Conservation (phyloP, 2,888 invertebrate genomes). For the Torymus auratus region DNA sequence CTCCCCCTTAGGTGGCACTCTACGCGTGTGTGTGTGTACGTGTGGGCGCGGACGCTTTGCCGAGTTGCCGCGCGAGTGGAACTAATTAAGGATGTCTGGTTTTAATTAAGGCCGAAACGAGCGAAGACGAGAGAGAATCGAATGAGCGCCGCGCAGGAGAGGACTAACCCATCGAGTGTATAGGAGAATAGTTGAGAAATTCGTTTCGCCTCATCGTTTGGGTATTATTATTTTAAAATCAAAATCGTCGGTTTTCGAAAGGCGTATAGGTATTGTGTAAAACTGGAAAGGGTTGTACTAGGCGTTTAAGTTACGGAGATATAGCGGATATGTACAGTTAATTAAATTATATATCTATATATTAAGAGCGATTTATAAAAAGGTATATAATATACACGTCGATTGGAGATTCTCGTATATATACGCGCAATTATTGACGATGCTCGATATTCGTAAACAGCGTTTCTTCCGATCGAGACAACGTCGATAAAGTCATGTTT, state of each 20-base stretch:
- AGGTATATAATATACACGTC: not conserved
- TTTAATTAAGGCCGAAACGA: slow-evolving; percentile 70
- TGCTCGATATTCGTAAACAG: slow-evolving; percentile 39
- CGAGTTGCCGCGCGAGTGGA: slow-evolving; percentile 40
- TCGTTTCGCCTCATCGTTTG: too few species aligned
- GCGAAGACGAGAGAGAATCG: slow-evolving; percentile 67
- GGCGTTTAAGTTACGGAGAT: slow-evolving; percentile 36
- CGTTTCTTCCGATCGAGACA: slow-evolving; percentile 23
- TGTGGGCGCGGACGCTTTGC: slow-evolving; percentile 24
- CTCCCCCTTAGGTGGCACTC: not conserved
- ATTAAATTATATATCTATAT: slow-evolving; percentile 29
- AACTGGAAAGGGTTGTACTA: slow-evolving; percentile 10
- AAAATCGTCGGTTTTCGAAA: too few species aligned
- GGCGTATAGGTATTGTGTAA: not conserved
- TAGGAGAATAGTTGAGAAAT: too few species aligned
- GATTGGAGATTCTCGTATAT: slow-evolving; percentile 24
- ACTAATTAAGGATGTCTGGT: slow-evolving; percentile 62
- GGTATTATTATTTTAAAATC: too few species aligned
- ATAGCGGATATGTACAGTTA: slow-evolving; percentile 7
- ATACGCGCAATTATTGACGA: slow-evolving; percentile 26
- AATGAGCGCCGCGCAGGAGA: slow-evolving; percentile 51
- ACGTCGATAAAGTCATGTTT: slow-evolving; percentile 53
- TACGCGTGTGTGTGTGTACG: slow-evolving; percentile 6
- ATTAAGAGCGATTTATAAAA: not conserved
- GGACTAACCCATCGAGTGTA: too few species aligned